Evolutionary conservation across 2,113 vertebrate genomes (phyloP).

Genomic region (Psettodes erumei): DNA sequence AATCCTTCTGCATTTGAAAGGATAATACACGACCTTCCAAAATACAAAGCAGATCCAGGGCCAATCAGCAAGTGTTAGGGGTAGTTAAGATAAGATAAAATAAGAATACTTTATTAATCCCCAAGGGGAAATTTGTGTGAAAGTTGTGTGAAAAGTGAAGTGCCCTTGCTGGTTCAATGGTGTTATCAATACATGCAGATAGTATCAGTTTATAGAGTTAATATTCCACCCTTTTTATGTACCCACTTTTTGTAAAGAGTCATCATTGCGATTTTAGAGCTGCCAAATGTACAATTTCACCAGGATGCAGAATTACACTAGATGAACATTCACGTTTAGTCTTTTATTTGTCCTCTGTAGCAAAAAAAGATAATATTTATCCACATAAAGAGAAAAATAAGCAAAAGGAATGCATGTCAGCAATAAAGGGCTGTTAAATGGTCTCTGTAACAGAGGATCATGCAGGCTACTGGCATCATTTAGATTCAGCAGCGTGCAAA

Average conservation of each 20-base stretch:
- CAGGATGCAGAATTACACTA: neutral
- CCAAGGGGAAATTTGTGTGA: no score
- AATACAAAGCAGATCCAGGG: no score
- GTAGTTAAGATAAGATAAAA: no score
- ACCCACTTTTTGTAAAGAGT: neutral
- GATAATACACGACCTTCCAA: no score
- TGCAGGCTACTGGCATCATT: neutral
- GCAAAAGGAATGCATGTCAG: neutral
- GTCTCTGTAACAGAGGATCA: neutral
- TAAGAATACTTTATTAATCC: no score
- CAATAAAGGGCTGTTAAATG: neutral
- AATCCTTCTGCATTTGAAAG: no score
- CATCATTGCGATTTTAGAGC: neutral
- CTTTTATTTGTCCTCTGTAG: slow-evolving; percentile 7
- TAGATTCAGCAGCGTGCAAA: neutral
- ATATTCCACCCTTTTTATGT: neutral
- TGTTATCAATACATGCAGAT: neutral
- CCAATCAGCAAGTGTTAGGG: neutral
- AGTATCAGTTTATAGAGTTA: neutral
- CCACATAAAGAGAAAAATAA: no score
- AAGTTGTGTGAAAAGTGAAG: neutral
- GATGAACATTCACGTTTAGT: neutral
- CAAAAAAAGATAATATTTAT: neutral
- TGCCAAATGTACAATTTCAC: neutral
- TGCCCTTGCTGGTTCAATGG: neutral